phyloP scores from a whole-genome alignment of 2,113 vertebrate species.

The Elanoides forficatus region DNA sequence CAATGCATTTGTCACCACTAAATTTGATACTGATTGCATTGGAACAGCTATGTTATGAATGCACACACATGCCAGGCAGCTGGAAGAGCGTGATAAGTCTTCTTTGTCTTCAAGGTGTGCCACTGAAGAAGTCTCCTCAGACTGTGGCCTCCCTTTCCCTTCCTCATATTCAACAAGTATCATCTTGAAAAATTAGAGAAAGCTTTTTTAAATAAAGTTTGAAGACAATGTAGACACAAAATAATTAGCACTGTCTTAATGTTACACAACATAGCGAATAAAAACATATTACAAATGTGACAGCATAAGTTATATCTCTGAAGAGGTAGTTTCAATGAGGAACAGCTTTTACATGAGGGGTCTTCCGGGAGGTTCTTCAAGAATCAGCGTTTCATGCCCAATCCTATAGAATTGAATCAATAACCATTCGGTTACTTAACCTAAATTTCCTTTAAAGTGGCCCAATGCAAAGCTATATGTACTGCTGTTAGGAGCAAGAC shows the following conservation, averaged over 20 bases:
- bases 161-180: not conserved
- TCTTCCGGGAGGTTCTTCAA: not conserved
- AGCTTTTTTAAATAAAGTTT: not conserved
- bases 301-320: not conserved
- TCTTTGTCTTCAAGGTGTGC: not conserved
- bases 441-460: not conserved
- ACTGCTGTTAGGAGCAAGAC: not conserved
- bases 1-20: not conserved
- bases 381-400: not conserved
- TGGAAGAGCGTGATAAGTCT: not conserved
- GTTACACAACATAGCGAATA: not conserved
- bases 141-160: not conserved
- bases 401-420: not conserved
- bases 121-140: not conserved
- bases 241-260: not conserved
- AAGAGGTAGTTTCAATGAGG: not conserved
- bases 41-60: not conserved
- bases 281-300: not conserved
- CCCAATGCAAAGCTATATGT: not conserved
- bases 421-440: not conserved
- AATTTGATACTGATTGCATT: not conserved
- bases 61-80: not conserved
- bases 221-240: not conserved
- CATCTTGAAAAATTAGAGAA: not conserved
- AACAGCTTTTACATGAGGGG: not conserved